Base-by-base conservation (phyloP, 2,888 invertebrate species). In the Sceliomorpha sp. region DNA sequence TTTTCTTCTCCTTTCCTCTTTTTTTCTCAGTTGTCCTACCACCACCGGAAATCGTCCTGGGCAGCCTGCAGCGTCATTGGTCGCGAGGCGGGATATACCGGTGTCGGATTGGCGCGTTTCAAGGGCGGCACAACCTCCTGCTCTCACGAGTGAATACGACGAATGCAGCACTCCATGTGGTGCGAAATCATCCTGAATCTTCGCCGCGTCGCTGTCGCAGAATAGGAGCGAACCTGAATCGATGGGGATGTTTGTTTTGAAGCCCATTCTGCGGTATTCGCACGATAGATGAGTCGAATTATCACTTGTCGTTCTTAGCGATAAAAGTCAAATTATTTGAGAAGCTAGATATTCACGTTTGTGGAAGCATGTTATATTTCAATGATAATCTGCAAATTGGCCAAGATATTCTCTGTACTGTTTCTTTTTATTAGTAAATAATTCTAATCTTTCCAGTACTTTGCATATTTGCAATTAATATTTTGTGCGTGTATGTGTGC, bases 51-150 rank as follows among this genome's bases (percentile, higher is more conserved):
- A 50, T 58, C 47, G 68, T 59, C 48, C 64, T 42, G 63, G 26
- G 32, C 26, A 53, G 36, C 42, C 14, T 12, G 44, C 17, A 2
- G 13, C 29, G 24, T 26, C 32, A 77, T 77, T 77, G 77, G 77
- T 73, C 63, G 73, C 64, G 70, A 73, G 75, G 74, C 75, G 75
- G 70, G 72, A 63, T 70, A 53, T 29, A 9, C 37, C 10, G 29
- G 12, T 1, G 6, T 6, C 5, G 12, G 60, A 82, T 82, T 82
- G 82, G 82, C 12, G 10, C 40, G 9, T 5, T 37, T 51, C 58
- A 75, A 75, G 83, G 86, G 83, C 77, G 83, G 81, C 60, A 66
- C 85, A 76, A 78, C 76, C 80, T 79, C 71, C 75, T 69, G 78
- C 75, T 77, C 75, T 72, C 76, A 71, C 72, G 50, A 48, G 56